Evolutionary conservation across 2,113 vertebrate genomes (phyloP), one percentile per base, ranked within the genome.

Genomic region (Sigmodon hispidus): DNA sequence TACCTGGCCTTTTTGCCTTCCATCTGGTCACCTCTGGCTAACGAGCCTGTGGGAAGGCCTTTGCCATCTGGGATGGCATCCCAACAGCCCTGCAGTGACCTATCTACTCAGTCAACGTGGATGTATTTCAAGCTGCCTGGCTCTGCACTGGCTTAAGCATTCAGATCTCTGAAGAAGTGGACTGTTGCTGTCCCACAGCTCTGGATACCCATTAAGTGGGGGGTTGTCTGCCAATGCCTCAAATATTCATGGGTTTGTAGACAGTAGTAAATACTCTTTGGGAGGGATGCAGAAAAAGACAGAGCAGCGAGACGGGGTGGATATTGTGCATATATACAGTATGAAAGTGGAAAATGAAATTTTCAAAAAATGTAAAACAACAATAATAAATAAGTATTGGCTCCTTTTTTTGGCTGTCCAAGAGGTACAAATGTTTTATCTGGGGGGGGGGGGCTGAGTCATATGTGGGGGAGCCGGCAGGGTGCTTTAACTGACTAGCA

Each of bases 41-140:
- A 10, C 7, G 3, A 63, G 48, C 31, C 31, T 90, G 12, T 96
- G 97, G 96, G 96, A 97, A 55, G 96, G 94, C 55, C 94, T 97
- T 11, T 81, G 2, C 88, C 1, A 84, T 94, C 8, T 77, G 83
- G 96, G 93, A 96, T 13, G 87, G 96, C 92, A 96, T 95, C 13
- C 94, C 96, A 40, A 94, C 96, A 0, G 97, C 94, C 19, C 88
- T 97, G 84, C 96, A 89, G 96, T 96, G 96, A 96, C 97, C 97
- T 94, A 92, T 97, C 17, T 11, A 96, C 77, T 97, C n/a, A 0
- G 92, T 96, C 91, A 98, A 96, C 80, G 70, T 96, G 92, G 96
- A 40, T 97, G 89, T 97, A 52, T 70, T 76, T 97, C 43, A 57
- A 91, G 63, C 61, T 80, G 76, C 94, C 96, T 61, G 0, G 0